Percentiles rank a stretch among this genome's conserved stretches.
phyloP scores from a whole-genome alignment of 2,797 vertebrate species.

The Morelia viridis region DNA sequence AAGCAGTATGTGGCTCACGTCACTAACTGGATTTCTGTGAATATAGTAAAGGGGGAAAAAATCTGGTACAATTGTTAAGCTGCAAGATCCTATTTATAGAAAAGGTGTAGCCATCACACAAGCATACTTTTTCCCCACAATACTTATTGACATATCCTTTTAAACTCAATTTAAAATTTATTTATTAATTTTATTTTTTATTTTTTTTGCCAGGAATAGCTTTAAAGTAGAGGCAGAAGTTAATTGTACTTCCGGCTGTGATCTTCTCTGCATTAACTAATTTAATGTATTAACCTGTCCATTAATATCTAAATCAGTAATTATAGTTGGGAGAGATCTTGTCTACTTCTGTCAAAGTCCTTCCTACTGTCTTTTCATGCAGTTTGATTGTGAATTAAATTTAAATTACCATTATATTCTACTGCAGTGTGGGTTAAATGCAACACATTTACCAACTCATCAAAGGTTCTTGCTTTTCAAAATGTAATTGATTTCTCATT shows the following conservation, averaged over 20 bases:
- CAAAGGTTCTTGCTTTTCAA: not conserved
- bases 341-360: not conserved
- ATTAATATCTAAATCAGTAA: not conserved
- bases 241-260: not conserved
- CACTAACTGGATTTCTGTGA: too few relatives aligned
- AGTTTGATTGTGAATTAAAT: not conserved
- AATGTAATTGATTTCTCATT: not conserved
- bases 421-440: not conserved
- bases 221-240: not conserved
- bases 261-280: not conserved
- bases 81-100: not conserved
- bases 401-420: not conserved
- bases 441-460: not conserved
- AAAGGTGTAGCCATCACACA: not conserved
- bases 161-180: too few relatives aligned
- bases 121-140: not conserved
- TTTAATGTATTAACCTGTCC: not conserved
- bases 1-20: too few relatives aligned
- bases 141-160: not conserved
- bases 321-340: not conserved
- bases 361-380: not conserved
- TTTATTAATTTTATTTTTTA: not conserved
- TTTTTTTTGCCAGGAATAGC: not conserved
- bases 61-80: too few relatives aligned
- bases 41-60: not conserved